Evolutionary conservation across 2,888 invertebrate species (phyloP).

Genomic region (Cephus nigrinus): DNA sequence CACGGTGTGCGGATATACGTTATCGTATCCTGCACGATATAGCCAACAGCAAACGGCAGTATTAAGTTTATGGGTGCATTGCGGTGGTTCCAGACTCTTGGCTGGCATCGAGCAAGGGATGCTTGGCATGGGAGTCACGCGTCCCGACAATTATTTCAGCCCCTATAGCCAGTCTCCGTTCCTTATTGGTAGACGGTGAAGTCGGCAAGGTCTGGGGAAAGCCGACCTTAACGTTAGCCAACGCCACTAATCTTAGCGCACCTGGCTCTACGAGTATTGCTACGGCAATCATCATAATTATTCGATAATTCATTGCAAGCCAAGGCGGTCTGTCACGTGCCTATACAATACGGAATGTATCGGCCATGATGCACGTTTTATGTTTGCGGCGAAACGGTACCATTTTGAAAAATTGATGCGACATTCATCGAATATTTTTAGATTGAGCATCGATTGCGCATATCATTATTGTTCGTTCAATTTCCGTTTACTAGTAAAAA

Average conservation of each 20-base stretch:
- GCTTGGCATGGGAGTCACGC: conserved; percentile 61
- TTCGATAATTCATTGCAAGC: conserved; percentile 31
- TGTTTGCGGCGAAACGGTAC: too few relatives aligned
- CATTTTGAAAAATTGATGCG: too few relatives aligned
- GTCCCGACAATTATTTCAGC: conserved; percentile 60
- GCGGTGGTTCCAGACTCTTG: conserved; percentile 54
- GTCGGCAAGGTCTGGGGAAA: conserved; percentile 30
- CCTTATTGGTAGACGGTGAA: conserved; percentile 40
- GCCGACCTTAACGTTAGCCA: conserved; percentile 36
- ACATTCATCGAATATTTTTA: too few relatives aligned
- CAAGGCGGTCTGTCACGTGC: neutral
- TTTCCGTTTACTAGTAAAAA: too few relatives aligned
- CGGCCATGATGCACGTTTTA: too few relatives aligned
- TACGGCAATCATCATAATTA: conserved; percentile 45
- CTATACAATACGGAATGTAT: neutral
- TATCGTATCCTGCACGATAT: conserved; percentile 40
- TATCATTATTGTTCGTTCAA: too few relatives aligned
- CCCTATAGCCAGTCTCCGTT: conserved; percentile 33
- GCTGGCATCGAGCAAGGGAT: conserved; percentile 43
- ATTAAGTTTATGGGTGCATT: conserved; percentile 61
- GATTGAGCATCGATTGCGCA: too few relatives aligned
- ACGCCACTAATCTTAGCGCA: conserved; percentile 48
- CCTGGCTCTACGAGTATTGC: conserved; percentile 42
- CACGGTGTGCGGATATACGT: conserved; percentile 35
- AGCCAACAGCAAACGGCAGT: conserved; percentile 38